Evolutionary conservation across 2,888 invertebrate species (phyloP).

Genomic region (Baronia brevicornis): DNA sequence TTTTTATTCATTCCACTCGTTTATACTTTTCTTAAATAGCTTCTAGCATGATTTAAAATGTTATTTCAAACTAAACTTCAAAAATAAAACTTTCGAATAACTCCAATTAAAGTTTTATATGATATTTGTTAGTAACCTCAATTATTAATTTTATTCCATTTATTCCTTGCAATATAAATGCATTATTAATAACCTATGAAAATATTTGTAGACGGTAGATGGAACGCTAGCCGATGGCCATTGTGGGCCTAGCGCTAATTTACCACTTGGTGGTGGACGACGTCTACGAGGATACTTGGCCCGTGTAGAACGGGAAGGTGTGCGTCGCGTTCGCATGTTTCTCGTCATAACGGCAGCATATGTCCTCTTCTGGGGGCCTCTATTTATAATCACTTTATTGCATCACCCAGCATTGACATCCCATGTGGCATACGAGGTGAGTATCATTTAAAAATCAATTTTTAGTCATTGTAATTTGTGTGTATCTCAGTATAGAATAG

Average conservation of each 20-base stretch:
- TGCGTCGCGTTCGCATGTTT: constrained; percentile 89
- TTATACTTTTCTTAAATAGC: too few relatives aligned
- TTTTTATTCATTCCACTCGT: too few relatives aligned
- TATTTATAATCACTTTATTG: constrained; percentile 89
- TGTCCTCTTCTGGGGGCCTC: constrained; percentile 92
- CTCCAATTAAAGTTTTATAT: too few relatives aligned
- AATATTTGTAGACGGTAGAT: constrained; percentile 53
- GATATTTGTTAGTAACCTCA: constrained; percentile 4
- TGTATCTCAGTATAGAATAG: too few relatives aligned
- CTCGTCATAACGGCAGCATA: constrained; percentile 89
- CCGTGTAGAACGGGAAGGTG: constrained; percentile 86
- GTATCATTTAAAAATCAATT: constrained; percentile 17
- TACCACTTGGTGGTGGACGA: constrained; percentile 80
- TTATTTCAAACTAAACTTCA: too few relatives aligned
- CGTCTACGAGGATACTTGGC: constrained; percentile 85
- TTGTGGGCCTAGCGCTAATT: constrained; percentile 44
- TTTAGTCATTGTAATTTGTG: too few relatives aligned
- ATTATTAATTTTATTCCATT: constrained; percentile 14
- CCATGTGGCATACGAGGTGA: constrained; percentile 84
- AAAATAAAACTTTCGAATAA: too few relatives aligned
- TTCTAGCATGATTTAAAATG: too few relatives aligned
- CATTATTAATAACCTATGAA: constrained; percentile 6
- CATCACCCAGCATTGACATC: constrained; percentile 84
- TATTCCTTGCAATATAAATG: constrained; percentile 10
- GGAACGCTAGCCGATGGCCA: constrained; percentile 53